phyloP scores from a whole-genome alignment of 2,797 vertebrate genomes.

The Esox masquinongy region DNA sequence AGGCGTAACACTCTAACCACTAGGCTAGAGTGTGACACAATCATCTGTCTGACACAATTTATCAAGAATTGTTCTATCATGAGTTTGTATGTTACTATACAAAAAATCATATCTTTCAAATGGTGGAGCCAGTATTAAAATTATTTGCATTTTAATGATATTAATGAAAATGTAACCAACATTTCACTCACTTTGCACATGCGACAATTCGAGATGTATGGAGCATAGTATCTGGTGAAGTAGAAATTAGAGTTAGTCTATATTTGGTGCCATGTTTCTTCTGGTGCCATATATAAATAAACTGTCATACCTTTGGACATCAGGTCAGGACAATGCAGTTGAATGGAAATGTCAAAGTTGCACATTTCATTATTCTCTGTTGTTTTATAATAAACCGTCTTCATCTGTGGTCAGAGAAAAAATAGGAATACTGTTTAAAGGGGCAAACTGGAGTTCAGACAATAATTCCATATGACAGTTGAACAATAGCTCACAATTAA shows the following conservation, averaged over 20 bases:
- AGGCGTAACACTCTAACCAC: too few species aligned
- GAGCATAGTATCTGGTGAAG: conserved; percentile 44
- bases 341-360: conserved; percentile 78
- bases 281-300: neutral
- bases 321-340: conserved; percentile 24
- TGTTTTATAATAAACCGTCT: conserved; percentile 81
- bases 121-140: neutral
- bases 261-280: neutral
- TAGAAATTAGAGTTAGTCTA: conserved; percentile 8
- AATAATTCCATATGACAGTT: neutral
- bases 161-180: neutral
- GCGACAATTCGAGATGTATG: conserved; percentile 68
- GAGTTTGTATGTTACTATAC: neutral
- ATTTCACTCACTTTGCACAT: conserved; percentile 79
- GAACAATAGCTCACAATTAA: neutral
- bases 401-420: conserved; percentile 73
- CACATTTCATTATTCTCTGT: conserved; percentile 71
- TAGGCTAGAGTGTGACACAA: too few species aligned
- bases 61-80: neutral
- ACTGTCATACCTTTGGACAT: conserved; percentile 39
- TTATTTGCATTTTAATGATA: neutral
- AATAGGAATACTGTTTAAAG: neutral
- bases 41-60: too few species aligned
- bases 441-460: neutral
- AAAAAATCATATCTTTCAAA: neutral